A percentile compares a stretch with the other conserved stretches of the same genome.
These are phyloP conservation scores for Manacus vitellinus DNA, from an alignment of 2,113 vertebrate genomes.

Conservation along the genomic window DNA sequence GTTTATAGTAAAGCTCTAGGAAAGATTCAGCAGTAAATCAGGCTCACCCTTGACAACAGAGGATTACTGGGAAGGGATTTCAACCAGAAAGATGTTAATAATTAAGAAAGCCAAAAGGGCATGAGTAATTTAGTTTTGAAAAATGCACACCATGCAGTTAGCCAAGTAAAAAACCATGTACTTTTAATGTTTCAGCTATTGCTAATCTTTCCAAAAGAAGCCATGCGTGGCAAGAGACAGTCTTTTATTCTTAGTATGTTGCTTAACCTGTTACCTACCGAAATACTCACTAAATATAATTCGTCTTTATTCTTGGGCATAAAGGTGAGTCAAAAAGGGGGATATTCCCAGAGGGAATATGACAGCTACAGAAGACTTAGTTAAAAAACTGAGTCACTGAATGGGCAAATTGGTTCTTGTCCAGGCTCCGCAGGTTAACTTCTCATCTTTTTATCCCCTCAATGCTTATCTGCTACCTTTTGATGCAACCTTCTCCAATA, in stretches of 20 bases:
- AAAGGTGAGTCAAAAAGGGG: background rate
- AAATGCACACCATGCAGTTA: conserved; percentile 43
- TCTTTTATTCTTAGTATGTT: conserved; percentile 24
- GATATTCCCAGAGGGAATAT: background rate
- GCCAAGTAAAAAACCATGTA: conserved; percentile 61
- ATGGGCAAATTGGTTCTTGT: background rate
- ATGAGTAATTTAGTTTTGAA: conserved; percentile 63
- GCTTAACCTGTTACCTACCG: background rate
- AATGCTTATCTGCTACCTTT: conserved; percentile 57
- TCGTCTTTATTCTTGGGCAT: background rate
- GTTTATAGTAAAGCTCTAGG: background rate
- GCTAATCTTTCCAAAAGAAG: conserved; percentile 58
- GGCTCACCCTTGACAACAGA: conserved; percentile 8
- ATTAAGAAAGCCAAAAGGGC: conserved; percentile 69
- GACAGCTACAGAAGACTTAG: background rate
- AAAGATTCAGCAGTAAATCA: conserved; percentile 42
- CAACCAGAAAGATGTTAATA: conserved; percentile 67
- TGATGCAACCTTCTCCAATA: conserved; percentile 20
- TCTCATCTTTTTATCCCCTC: background rate
- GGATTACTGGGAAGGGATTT: conserved; percentile 32
- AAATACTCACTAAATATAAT: background rate
- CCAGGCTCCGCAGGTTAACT: background rate
- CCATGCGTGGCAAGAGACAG: conserved; percentile 27
- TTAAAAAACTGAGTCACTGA: background rate
- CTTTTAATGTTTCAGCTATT: conserved; percentile 56